Percentiles rank a stretch among this genome's conserved stretches.
phyloP scores from a whole-genome alignment of 2,113 vertebrate genomes.

The Scalopus aquaticus region DNA sequence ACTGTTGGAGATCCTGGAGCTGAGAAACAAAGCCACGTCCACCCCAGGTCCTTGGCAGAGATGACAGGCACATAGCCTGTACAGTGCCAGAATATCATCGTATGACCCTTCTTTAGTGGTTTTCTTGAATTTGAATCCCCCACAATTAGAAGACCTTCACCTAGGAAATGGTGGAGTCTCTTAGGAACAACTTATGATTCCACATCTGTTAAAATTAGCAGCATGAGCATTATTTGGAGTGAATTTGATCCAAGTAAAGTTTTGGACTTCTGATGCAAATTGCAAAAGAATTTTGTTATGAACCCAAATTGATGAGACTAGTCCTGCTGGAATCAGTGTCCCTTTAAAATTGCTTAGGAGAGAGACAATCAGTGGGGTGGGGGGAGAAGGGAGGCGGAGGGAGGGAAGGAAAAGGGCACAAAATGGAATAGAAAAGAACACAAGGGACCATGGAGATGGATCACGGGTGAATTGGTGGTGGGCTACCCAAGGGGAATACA shows the following conservation, averaged over 20 bases:
- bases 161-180: constrained; percentile 66
- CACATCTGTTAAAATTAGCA: constrained; percentile 70
- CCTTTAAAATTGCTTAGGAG: constrained; percentile 36
- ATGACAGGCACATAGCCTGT: constrained; percentile 58
- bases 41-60: constrained; percentile 50
- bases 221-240: constrained; percentile 59
- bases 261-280: constrained; percentile 55
- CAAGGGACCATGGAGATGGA: too few relatives aligned
- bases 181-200: constrained; percentile 52
- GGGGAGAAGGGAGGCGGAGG: too few relatives aligned
- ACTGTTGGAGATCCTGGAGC: constrained; percentile 23
- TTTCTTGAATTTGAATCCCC: constrained; percentile 70
- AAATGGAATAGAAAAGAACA: too few relatives aligned
- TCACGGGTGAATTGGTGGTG: too few relatives aligned
- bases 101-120: constrained; percentile 68
- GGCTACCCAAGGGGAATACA: too few relatives aligned
- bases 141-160: constrained; percentile 65
- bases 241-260: constrained; percentile 33
- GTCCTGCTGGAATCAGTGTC: constrained; percentile 41
- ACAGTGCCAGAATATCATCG: constrained; percentile 67
- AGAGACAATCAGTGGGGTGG: too few relatives aligned
- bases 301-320: constrained; percentile 40
- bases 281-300: constrained; percentile 20
- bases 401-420: too few relatives aligned
- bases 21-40: constrained; percentile 59